Evolutionary conservation across 1,140 invertebrate species (phyloP).

Genomic region (Drosophila kurseongensis): DNA sequence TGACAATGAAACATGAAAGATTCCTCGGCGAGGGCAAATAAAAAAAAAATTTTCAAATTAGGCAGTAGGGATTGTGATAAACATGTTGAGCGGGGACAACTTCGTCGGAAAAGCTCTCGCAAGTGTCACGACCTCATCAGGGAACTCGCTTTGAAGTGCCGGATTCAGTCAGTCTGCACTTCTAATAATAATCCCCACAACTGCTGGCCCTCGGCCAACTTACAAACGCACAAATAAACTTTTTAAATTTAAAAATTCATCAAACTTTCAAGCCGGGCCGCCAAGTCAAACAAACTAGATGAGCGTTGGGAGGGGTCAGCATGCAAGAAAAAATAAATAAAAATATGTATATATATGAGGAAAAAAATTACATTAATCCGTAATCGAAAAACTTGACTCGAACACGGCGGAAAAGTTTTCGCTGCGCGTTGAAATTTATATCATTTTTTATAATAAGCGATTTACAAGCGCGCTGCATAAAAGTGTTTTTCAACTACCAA

Average conservation of each 20-base stretch:
- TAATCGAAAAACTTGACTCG: slow-evolving; percentile 79
- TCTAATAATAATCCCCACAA: slow-evolving; percentile 51
- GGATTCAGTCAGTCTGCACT: slow-evolving; percentile 33
- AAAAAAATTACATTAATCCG: slow-evolving; percentile 82
- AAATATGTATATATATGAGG: slow-evolving; percentile 30
- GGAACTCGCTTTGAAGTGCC: slow-evolving; percentile 48
- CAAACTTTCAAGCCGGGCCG: slow-evolving; percentile 70
- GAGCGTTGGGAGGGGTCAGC: slow-evolving; percentile 39
- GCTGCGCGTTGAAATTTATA: slow-evolving; percentile 60
- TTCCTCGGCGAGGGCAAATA: slow-evolving; percentile 29
- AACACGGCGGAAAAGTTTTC: slow-evolving; percentile 71
- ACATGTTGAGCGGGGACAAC: slow-evolving; percentile 28
- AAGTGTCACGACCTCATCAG: slow-evolving; percentile 13
- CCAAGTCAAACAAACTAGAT: slow-evolving; percentile 66
- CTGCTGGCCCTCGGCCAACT: slow-evolving; percentile 53
- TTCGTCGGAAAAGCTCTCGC: background rate
- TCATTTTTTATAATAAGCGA: slow-evolving; percentile 68
- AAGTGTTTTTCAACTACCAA: slow-evolving; percentile 78
- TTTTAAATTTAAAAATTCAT: slow-evolving; percentile 84
- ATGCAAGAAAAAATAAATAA: slow-evolving; percentile 37
- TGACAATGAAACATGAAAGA: slow-evolving; percentile 59
- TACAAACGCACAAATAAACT: slow-evolving; percentile 79
- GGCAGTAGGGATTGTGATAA: slow-evolving; percentile 34
- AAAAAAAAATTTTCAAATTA: slow-evolving; percentile 38
- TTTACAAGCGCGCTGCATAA: slow-evolving; percentile 63